Percentiles rank a stretch among this genome's conserved stretches.
phyloP scores from a whole-genome alignment of 2,888 invertebrate genomes.

The Drosophila ustulata region DNA sequence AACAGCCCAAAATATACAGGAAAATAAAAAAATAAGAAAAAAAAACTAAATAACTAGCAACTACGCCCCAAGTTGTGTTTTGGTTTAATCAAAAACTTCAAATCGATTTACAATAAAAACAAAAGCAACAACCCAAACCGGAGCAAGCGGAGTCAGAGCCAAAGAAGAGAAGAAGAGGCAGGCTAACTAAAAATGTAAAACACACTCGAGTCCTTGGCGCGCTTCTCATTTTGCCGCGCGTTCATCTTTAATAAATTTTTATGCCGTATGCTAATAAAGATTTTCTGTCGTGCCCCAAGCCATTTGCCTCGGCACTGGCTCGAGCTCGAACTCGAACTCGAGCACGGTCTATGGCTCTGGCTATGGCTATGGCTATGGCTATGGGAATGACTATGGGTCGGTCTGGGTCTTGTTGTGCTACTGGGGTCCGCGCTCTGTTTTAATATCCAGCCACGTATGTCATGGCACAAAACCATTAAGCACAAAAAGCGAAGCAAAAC shows the following conservation, averaged over 20 bases:
- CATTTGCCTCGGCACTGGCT: constrained; percentile 46
- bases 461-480: constrained; percentile 80
- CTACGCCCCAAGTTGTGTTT: constrained; percentile 57
- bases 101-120: constrained; percentile 77
- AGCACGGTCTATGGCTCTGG: constrained; percentile 17
- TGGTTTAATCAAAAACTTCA: constrained; percentile 76
- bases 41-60: constrained; percentile 57
- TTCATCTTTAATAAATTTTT: constrained; percentile 81
- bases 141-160: neutral
- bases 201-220: constrained; percentile 43
- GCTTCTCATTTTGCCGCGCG: constrained; percentile 58
- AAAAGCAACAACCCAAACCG: constrained; percentile 8
- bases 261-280: constrained; percentile 81
- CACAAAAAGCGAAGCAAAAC: constrained; percentile 64
- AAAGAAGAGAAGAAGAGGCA: constrained; percentile 12
- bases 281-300: constrained; percentile 73
- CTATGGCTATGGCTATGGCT: neutral
- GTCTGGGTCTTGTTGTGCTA: constrained; percentile 8
- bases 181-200: constrained; percentile 59
- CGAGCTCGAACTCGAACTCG: neutral
- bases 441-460: constrained; percentile 81
- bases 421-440: constrained; percentile 55
- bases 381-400: neutral
- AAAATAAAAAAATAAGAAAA: constrained; percentile 28
- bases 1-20: constrained; percentile 8